phyloP scores from a whole-genome alignment of 2,888 invertebrate species.

The Linhomoeus sp. region DNA sequence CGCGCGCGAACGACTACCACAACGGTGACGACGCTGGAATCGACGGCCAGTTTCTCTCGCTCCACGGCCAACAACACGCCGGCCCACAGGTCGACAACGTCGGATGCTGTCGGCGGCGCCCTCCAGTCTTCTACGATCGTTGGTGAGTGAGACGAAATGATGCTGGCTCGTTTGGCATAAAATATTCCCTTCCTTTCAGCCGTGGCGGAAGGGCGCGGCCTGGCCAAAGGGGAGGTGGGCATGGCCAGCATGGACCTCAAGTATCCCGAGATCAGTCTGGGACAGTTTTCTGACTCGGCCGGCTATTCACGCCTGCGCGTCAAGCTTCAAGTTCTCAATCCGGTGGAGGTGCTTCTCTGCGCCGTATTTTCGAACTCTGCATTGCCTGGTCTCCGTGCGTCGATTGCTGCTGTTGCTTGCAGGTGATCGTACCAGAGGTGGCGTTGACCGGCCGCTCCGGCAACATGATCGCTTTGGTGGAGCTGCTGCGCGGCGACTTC shows the following conservation, averaged over 20 bases:
- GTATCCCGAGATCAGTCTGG: constrained; percentile 51
- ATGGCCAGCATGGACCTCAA: constrained; percentile 59
- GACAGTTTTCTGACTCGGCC: constrained; percentile 65
- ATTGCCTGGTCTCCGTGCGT: neutral
- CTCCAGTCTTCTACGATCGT: no score
- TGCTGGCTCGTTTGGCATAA: no score
- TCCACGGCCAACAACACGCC: no score
- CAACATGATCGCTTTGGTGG: constrained; percentile 27
- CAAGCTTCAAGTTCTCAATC: constrained; percentile 58
- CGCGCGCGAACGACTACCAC: no score
- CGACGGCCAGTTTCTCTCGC: no score
- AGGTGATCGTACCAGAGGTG: constrained; percentile 59
- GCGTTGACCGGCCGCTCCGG: constrained; percentile 42
- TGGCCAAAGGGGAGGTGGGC: constrained; percentile 66
- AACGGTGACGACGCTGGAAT: no score
- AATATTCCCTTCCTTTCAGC: constrained; percentile 36
- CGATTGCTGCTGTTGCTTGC: neutral
- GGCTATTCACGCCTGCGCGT: constrained; percentile 57
- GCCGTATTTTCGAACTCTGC: neutral
- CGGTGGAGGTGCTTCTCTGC: constrained; percentile 34
- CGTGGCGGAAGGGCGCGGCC: constrained; percentile 63
- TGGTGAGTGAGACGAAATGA: no score
- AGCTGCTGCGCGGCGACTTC: constrained; percentile 28
- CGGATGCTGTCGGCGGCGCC: no score
- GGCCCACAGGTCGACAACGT: no score